phyloP scores from a whole-genome alignment of 2,797 vertebrate genomes.

The Brachyalestes nurse region DNA sequence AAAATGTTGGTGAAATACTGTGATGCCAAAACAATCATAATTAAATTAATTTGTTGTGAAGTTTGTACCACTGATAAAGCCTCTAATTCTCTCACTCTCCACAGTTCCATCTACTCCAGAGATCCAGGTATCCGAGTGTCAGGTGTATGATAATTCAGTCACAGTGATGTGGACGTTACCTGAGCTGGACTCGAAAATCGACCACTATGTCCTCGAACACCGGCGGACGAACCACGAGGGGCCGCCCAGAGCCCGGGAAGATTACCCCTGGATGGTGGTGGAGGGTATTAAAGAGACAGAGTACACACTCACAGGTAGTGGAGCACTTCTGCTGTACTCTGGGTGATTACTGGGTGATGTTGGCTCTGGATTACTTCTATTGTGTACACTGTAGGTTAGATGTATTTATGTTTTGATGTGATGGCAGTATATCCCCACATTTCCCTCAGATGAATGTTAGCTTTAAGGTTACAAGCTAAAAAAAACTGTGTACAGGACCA shows the following conservation, averaged over 20 bases:
- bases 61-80: not conserved
- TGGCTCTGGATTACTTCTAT: not conserved
- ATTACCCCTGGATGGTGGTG: constrained; percentile 96
- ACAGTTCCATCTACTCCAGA: constrained; percentile 90
- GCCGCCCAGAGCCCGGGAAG: constrained; percentile 88
- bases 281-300: constrained; percentile 89
- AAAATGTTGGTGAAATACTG: no score
- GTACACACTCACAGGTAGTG: constrained; percentile 84
- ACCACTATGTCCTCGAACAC: constrained; percentile 92
- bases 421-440: no score
- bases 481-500: no score
- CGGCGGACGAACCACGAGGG: constrained; percentile 92
- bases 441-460: no score
- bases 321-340: not conserved
- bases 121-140: constrained; percentile 86
- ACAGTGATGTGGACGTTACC: constrained; percentile 85
- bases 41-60: not conserved
- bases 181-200: constrained; percentile 88
- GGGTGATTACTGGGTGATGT: not conserved
- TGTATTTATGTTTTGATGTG: not conserved
- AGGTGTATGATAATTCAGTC: constrained; percentile 93
- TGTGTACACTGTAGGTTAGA: not conserved
- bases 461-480: no score
- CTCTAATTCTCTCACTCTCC: constrained; percentile 2
- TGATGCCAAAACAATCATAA: no score